These are phyloP conservation scores for Cryptosula pallasiana DNA, from an alignment of 2,888 invertebrate species.

Conservation along the genomic window DNA sequence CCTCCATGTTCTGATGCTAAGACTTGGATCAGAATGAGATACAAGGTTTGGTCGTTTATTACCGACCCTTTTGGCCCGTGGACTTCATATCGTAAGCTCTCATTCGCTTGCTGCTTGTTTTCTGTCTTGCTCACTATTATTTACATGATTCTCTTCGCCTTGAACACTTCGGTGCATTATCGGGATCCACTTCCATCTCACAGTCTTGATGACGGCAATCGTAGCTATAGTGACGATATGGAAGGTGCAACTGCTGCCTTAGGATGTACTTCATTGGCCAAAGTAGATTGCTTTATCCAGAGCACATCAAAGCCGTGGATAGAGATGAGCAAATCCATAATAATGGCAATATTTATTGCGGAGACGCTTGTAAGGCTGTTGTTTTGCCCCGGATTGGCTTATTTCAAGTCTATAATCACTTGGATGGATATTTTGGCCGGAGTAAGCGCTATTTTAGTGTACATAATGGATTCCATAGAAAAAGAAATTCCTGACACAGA, in stretches of 20 bases:
- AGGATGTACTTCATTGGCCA: not conserved
- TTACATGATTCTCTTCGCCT: constrained; percentile 2
- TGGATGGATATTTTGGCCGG: constrained; percentile 12
- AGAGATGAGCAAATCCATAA: not conserved
- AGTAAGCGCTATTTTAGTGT: not conserved
- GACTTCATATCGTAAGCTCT: not conserved
- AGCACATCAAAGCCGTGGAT: not conserved
- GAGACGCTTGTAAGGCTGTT: not conserved
- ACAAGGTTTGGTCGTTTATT: not conserved
- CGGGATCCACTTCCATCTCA: not conserved
- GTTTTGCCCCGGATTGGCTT: not conserved
- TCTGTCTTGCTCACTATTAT: not conserved
- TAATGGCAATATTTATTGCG: not conserved
- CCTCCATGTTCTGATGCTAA: not conserved
- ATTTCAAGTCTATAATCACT: not conserved
- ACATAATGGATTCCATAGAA: not conserved
- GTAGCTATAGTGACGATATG: not conserved
- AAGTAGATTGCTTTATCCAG: not conserved
- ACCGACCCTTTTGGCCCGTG: constrained; percentile 7
- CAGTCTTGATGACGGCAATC: not conserved
- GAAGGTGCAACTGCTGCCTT: not conserved
- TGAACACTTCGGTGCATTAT: not conserved
- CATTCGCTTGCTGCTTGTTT: not conserved
- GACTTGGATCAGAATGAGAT: not conserved
- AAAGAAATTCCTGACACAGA: not conserved